Conservation (phyloP, 1,140 invertebrate species). For the Drosophila watanabei region DNA sequence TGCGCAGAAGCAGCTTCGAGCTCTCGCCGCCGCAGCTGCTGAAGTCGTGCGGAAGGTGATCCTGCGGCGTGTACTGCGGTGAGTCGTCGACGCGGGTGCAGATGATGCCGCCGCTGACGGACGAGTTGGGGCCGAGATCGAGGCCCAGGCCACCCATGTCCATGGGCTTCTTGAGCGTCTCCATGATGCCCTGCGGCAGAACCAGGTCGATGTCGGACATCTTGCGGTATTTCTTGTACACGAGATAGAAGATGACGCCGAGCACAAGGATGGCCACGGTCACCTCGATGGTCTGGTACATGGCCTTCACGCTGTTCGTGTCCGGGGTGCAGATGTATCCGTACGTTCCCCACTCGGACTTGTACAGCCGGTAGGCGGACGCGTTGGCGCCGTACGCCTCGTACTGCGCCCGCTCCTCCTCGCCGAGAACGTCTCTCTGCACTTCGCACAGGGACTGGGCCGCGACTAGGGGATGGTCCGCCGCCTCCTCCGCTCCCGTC, state of each 20-base stretch:
- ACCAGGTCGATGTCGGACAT: conserved; percentile 69
- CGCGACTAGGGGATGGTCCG: too few species aligned
- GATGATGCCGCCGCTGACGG: conserved; percentile 39
- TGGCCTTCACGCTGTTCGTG: conserved; percentile 30
- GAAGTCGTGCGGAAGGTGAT: conserved; percentile 64
- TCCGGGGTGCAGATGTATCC: conserved; percentile 63
- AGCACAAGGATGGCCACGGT: conserved; percentile 40
- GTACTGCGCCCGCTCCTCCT: conserved; percentile 19
- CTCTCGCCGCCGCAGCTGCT: conserved; percentile 68
- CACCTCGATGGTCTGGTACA: conserved; percentile 47
- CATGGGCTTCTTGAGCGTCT: conserved; percentile 58
- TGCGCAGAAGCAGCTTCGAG: conserved; percentile 61
- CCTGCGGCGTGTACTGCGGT: conserved; percentile 44
- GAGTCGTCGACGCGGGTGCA: conserved; percentile 54
- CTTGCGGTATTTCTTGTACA: conserved; percentile 57
- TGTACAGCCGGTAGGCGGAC: conserved; percentile 43
- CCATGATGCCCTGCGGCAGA: conserved; percentile 62
- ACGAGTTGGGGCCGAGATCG: conserved; percentile 11
- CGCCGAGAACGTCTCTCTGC: conserved; percentile 8
- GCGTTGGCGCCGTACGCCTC: conserved; percentile 23
- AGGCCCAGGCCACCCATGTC: conserved; percentile 35
- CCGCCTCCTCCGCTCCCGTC: neutral
- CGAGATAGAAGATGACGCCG: conserved; percentile 22
- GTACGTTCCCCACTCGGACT: conserved; percentile 44
- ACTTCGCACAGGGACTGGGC: conserved; percentile 11